These are phyloP conservation scores for Muricea muricata DNA, from an alignment of 92 coral and sea anemone species.

Conservation along the genomic window DNA sequence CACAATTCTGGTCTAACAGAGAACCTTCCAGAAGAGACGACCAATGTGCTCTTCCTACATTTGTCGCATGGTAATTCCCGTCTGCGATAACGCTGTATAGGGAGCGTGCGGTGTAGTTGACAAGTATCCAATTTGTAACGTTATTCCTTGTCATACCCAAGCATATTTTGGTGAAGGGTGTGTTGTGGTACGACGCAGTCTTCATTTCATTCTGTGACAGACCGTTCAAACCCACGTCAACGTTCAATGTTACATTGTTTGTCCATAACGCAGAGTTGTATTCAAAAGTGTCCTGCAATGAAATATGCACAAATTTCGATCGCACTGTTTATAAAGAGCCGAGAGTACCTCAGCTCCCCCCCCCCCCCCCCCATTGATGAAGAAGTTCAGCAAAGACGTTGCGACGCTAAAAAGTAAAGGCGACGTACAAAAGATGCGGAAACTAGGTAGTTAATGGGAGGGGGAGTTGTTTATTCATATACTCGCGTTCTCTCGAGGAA, in stretches of 20 bases:
- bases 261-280: background rate
- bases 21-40: background rate
- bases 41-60: background rate
- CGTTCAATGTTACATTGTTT: background rate
- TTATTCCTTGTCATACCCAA: background rate
- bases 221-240: background rate
- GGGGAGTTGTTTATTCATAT: too few species aligned
- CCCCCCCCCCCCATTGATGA: too few species aligned
- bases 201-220: background rate
- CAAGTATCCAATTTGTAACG: background rate
- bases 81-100: background rate
- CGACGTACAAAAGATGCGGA: too few species aligned
- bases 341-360: too few species aligned
- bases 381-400: too few species aligned
- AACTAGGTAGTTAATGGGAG: too few species aligned
- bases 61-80: background rate
- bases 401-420: too few species aligned
- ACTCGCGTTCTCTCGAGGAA: too few species aligned
- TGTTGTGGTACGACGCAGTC: background rate
- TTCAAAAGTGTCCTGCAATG: background rate
- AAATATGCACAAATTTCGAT: too few species aligned
- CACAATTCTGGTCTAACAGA: background rate
- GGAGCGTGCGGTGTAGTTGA: background rate
- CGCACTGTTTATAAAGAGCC: too few species aligned
- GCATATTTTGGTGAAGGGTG: background rate